Evolutionary conservation across 1,140 invertebrate species (phyloP).

Genomic region (Trichonephila inaurata): DNA sequence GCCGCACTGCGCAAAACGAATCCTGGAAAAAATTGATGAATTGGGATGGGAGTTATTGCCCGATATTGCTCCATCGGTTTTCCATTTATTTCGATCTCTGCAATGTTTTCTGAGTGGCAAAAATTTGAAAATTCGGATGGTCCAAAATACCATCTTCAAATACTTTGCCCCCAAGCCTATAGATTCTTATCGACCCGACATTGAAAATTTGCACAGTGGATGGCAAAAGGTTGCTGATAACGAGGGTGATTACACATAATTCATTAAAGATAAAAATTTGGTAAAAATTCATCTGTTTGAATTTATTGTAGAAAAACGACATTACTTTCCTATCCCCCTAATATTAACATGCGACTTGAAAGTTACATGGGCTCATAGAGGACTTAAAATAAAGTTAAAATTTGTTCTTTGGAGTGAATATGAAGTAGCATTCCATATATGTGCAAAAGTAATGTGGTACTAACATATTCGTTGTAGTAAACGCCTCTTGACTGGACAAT

Average conservation of each 20-base stretch:
- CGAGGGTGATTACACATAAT: conserved; percentile 35
- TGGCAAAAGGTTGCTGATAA: conserved; percentile 5
- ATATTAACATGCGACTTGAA: too few species aligned
- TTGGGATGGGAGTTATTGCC: conserved; percentile 7
- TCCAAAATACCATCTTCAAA: conserved; percentile 21
- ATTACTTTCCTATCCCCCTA: background rate
- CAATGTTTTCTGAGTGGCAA: background rate
- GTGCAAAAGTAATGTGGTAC: too few species aligned
- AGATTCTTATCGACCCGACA: conserved; percentile 1
- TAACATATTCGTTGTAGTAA: too few species aligned
- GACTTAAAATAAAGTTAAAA: too few species aligned
- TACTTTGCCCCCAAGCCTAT: conserved; percentile 19
- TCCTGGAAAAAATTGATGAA: conserved; percentile 5
- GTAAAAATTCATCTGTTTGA: background rate
- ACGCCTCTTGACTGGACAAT: too few species aligned
- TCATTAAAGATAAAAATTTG: conserved; percentile 40
- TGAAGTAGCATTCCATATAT: too few species aligned
- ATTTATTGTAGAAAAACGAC: conserved; percentile 33
- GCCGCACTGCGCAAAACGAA: background rate
- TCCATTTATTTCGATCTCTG: conserved; percentile 28
- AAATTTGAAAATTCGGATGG: background rate
- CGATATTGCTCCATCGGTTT: conserved; percentile 14
- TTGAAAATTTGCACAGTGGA: background rate
- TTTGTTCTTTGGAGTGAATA: too few species aligned
- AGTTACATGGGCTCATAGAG: too few species aligned